Evolutionary conservation across 2,888 invertebrate genomes (phyloP).

Genomic region (Allygus modestus): DNA sequence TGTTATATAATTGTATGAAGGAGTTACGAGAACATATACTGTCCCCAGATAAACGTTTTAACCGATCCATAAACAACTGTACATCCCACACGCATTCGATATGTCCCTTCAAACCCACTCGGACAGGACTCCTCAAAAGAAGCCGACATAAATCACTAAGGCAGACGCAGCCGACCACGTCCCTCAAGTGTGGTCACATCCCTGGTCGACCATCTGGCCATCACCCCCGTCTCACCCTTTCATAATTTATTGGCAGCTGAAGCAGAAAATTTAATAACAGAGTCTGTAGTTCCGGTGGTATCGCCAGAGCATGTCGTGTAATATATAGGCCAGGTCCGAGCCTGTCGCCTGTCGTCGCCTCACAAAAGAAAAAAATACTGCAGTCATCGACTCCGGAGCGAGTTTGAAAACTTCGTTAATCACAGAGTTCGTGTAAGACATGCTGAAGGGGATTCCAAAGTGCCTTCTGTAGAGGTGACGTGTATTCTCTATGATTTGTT

Average conservation of each 20-base stretch:
- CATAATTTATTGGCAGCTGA: slow-evolving; percentile 57
- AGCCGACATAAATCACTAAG: background rate
- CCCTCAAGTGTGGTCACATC: slow-evolving; percentile 18
- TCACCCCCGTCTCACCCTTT: slow-evolving; percentile 45
- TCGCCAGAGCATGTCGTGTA: slow-evolving; percentile 46
- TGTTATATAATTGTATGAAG: too few relatives aligned
- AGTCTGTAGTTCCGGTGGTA: slow-evolving; percentile 49
- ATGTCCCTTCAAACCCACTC: background rate
- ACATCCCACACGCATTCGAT: too few relatives aligned
- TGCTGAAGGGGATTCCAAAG: background rate
- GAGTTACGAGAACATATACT: too few relatives aligned
- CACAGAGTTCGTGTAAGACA: background rate
- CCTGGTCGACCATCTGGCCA: slow-evolving; percentile 19
- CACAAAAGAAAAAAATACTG: background rate
- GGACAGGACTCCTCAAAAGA: background rate
- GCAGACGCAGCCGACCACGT: background rate
- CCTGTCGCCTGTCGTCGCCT: background rate
- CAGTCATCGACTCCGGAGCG: background rate
- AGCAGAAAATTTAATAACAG: slow-evolving; percentile 60
- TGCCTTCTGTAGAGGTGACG: background rate
- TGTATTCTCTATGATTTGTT: too few relatives aligned
- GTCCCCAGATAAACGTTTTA: too few relatives aligned
- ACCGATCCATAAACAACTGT: too few relatives aligned
- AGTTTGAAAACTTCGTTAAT: slow-evolving; percentile 4
- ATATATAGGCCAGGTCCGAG: slow-evolving; percentile 44